Base-by-base conservation (phyloP, 2,888 invertebrate genomes). In the Vannuccia rotundouncinata region DNA sequence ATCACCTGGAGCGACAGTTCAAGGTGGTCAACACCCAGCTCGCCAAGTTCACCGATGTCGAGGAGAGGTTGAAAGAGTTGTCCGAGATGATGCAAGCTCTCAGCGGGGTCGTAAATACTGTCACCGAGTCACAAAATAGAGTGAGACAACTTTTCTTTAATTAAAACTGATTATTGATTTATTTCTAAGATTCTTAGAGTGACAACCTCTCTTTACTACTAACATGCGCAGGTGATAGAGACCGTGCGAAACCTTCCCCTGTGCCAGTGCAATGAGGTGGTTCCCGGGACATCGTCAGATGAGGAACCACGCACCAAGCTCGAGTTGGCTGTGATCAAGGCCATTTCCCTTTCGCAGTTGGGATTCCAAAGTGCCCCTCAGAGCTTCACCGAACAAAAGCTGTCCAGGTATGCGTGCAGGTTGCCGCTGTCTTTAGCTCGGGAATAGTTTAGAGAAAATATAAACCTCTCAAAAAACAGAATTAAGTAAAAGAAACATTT, bases 21-120 rank as follows among this genome's bases (percentile, higher is more conserved):
- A 80, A 80, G 31, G 80, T 45, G n/a, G 45, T 80, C 1, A 80
- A 80, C 66, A 27, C 2, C 1, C 81, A 81, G 29, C 59, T 81
- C 30, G 1, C 5, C 27, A 25, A 59, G n/a, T 80, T 80, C 31
- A 77, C 25, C n/a, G 80, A 81, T 31, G 31, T 81, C 25, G 81
- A 81, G 1, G 22, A 0, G 28, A 10, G 73, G 10, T 29, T 81
- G 1, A 31, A 31, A 25, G 60, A 59, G 2, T 10, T 80, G 13
- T n/a, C 79, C 0, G 27, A 25, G 10, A 25, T 30, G n/a, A 27
- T 79, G 29, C 5, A 1, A 0, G 13, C 17, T 10, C 45, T 79
- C 17, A 25, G 45, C n/a, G 59, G 31, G 10, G n/a, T 77, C 22
- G 77, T 77, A 5, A 45, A 30, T 5, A 17, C 22, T 59, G 29